Percentiles rank a stretch among this genome's conserved stretches.
phyloP scores from a whole-genome alignment of 2,797 vertebrate genomes.

The Arnoldichthys spilopterus region DNA sequence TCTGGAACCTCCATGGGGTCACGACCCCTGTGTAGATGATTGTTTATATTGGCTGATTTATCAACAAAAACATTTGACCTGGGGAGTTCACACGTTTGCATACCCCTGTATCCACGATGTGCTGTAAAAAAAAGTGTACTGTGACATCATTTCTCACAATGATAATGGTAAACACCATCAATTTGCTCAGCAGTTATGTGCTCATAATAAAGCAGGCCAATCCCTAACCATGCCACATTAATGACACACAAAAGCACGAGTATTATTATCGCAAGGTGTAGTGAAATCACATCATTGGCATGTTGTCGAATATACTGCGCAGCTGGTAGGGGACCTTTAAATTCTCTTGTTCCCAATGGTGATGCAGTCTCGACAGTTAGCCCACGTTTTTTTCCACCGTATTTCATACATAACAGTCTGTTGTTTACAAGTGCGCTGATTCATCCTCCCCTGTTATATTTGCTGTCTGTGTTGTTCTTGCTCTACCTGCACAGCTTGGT shows the following conservation, averaged over 20 bases:
- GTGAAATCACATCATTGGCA: background rate
- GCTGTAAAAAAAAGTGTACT: background rate
- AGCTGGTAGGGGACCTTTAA: conserved; percentile 3
- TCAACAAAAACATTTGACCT: too few relatives aligned
- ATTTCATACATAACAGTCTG: conserved; percentile 15
- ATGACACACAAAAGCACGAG: background rate
- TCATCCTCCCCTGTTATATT: conserved; percentile 49
- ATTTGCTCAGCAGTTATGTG: background rate
- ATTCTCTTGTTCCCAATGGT: conserved; percentile 14
- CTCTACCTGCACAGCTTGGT: conserved; percentile 37
- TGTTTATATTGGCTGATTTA: too few relatives aligned
- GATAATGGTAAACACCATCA: background rate
- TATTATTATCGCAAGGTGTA: background rate
- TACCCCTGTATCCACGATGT: too few relatives aligned
- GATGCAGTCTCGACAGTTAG: conserved; percentile 19
- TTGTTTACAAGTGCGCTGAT: conserved; percentile 50
- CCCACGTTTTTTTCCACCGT: conserved; percentile 5
- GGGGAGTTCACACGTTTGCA: too few relatives aligned
- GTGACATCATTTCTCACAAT: background rate
- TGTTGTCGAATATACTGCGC: background rate
- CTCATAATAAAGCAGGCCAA: background rate
- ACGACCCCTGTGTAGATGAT: too few relatives aligned
- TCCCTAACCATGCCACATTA: background rate
- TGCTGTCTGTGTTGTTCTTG: conserved; percentile 41
- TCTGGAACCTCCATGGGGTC: too few relatives aligned